phyloP scores from a whole-genome alignment of 2,888 invertebrate species.

The Drosophila acutilabella region DNA sequence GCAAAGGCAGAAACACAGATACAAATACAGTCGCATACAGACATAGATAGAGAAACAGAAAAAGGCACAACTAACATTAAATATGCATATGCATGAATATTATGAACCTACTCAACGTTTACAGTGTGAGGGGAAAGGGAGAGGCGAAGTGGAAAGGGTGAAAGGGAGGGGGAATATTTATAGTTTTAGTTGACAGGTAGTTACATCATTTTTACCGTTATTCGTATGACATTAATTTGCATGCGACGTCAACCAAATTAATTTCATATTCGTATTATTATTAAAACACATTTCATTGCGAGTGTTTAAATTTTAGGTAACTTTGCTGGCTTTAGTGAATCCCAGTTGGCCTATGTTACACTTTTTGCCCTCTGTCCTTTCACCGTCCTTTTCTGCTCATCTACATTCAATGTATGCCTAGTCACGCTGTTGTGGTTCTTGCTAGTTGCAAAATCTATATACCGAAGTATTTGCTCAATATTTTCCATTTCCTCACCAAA shows the following conservation, averaged over 20 bases:
- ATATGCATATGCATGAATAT: conserved; percentile 49
- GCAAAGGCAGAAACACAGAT: conserved; percentile 8
- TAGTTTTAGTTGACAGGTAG: conserved; percentile 53
- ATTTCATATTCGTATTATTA: conserved; percentile 51
- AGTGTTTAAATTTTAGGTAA: neutral
- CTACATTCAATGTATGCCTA: conserved; percentile 36
- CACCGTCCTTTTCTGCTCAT: neutral
- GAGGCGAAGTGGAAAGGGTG: conserved; percentile 1
- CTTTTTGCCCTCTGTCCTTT: neutral
- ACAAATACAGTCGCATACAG: conserved; percentile 14
- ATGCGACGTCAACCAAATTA: conserved; percentile 63
- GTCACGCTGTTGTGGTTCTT: conserved; percentile 74
- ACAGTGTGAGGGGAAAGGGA: conserved; percentile 4
- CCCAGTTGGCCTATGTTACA: neutral
- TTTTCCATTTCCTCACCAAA: conserved; percentile 77
- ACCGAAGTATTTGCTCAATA: conserved; percentile 71
- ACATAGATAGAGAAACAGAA: conserved; percentile 15
- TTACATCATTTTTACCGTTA: conserved; percentile 77
- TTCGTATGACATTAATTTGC: conserved; percentile 77
- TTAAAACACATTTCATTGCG: conserved; percentile 11
- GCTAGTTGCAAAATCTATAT: conserved; percentile 68
- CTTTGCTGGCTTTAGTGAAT: neutral
- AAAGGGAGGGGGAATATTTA: conserved; percentile 19
- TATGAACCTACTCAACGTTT: conserved; percentile 53
- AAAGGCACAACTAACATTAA: conserved; percentile 31